Conservation (phyloP, 1,140 invertebrate genomes). For the Drosophila pseudoobscura region DNA sequence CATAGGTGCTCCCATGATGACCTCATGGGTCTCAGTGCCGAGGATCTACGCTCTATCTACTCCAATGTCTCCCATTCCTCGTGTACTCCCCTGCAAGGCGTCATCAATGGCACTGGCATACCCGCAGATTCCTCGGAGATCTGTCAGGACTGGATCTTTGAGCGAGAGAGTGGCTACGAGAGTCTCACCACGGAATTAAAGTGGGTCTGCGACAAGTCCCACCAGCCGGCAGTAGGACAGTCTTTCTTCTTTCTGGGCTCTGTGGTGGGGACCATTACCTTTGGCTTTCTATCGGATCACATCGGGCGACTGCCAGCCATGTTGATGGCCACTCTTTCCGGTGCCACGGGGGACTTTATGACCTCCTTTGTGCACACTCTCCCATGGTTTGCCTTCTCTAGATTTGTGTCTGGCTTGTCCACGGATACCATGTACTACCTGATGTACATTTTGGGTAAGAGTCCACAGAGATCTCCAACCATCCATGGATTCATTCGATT, state of each 20-base stretch:
- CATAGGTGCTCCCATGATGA: slow-evolving; percentile 64
- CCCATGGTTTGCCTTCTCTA: slow-evolving; percentile 83
- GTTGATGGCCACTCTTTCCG: slow-evolving; percentile 84
- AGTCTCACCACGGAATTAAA: slow-evolving; percentile 85
- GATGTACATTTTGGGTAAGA: slow-evolving; percentile 86
- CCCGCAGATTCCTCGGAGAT: slow-evolving; percentile 45
- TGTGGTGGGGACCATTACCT: slow-evolving; percentile 84
- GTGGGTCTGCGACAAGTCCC: slow-evolving; percentile 86
- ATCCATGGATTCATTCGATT: not conserved
- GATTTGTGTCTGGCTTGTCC: slow-evolving; percentile 85
- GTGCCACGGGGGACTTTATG: slow-evolving; percentile 84
- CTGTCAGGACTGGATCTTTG: slow-evolving; percentile 84
- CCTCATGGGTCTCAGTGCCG: slow-evolving; percentile 47
- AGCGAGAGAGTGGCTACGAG: slow-evolving; percentile 83
- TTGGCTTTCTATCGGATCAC: slow-evolving; percentile 85
- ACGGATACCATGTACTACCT: slow-evolving; percentile 86
- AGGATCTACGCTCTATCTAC: slow-evolving; percentile 56
- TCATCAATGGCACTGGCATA: slow-evolving; percentile 51
- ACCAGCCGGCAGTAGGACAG: slow-evolving; percentile 85
- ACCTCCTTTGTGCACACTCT: slow-evolving; percentile 84
- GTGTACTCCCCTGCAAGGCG: slow-evolving; percentile 56
- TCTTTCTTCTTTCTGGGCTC: slow-evolving; percentile 86
- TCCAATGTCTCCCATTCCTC: slow-evolving; percentile 55
- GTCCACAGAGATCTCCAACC: too few relatives aligned
- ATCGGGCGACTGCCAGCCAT: slow-evolving; percentile 85